A percentile compares a stretch with the other conserved stretches of the same genome.
These are phyloP conservation scores for Anolis apletophallus DNA, from an alignment of 2,797 vertebrate species.

Conservation along the genomic window DNA sequence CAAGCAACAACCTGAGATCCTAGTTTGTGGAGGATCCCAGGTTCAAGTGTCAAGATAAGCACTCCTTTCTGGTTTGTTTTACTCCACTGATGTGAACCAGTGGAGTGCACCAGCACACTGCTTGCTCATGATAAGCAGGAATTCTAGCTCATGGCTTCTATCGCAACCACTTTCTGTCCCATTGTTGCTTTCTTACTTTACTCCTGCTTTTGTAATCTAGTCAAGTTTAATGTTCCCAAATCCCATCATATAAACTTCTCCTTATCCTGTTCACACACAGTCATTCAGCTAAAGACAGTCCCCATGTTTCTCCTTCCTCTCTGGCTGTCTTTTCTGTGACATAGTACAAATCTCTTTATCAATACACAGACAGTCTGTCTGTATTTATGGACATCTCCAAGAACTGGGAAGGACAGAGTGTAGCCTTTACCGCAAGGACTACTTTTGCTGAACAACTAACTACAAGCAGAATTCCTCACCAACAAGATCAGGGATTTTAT, in stretches of 20 bases:
- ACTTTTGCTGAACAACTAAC: conserved; percentile 34
- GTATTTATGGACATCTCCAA: conserved; percentile 33
- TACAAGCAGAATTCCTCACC: conserved; percentile 62
- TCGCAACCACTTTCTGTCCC: neutral
- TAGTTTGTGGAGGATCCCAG: neutral
- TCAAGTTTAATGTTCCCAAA: neutral
- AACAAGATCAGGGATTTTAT: conserved; percentile 70
- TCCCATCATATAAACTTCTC: neutral
- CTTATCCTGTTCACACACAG: neutral
- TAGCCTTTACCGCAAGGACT: neutral
- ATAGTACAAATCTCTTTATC: neutral
- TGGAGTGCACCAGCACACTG: neutral
- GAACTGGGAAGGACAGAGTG: fast-evolving
- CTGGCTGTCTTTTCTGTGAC: neutral
- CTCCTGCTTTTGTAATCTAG: neutral
- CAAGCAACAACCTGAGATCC: neutral
- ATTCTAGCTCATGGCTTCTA: neutral
- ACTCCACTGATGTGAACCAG: neutral
- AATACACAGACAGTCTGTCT: conserved; percentile 1
- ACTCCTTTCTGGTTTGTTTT: neutral
- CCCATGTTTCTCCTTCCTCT: neutral
- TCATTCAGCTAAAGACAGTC: neutral
- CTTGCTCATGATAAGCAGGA: neutral
- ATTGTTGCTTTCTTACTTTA: neutral
- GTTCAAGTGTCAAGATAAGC: neutral